Conservation (phyloP, 2,888 invertebrate species). For the Diplazon laetatorius region DNA sequence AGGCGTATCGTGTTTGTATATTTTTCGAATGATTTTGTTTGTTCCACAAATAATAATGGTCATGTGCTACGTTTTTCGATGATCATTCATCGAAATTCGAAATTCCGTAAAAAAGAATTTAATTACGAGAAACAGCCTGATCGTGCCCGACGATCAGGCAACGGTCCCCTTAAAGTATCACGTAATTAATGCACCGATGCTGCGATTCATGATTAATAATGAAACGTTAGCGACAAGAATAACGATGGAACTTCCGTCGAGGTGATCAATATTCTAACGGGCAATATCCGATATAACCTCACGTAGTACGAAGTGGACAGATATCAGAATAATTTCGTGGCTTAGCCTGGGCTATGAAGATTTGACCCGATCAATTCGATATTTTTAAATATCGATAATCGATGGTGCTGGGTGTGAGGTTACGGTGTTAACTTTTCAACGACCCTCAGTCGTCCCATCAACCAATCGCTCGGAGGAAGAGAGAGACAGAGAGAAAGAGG, state of each 20-base stretch:
- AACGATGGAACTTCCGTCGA: neutral
- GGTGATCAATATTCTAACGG: slow-evolving; percentile 12
- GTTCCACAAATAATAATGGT: no score
- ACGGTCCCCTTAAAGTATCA: no score
- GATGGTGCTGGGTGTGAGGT: slow-evolving; percentile 9
- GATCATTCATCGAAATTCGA: no score
- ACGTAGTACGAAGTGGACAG: neutral
- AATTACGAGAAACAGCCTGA: no score
- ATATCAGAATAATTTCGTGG: slow-evolving; percentile 29
- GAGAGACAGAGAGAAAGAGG: no score
- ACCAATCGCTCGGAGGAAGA: neutral
- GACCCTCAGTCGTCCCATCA: neutral
- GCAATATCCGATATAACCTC: slow-evolving; percentile 13
- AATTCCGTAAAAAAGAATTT: no score
- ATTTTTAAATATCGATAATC: slow-evolving; percentile 49
- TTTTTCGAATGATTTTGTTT: no score
- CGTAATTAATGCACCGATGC: neutral
- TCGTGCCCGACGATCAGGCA: no score
- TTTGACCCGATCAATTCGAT: slow-evolving; percentile 21
- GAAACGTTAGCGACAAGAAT: neutral
- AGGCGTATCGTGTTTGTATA: no score
- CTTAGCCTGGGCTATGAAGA: slow-evolving; percentile 15
- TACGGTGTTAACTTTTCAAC: neutral
- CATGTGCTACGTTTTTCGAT: no score
- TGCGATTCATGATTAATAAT: neutral